Evolutionary conservation across 2,888 invertebrate species (phyloP).

Genomic region (Sympetrum striolatum): DNA sequence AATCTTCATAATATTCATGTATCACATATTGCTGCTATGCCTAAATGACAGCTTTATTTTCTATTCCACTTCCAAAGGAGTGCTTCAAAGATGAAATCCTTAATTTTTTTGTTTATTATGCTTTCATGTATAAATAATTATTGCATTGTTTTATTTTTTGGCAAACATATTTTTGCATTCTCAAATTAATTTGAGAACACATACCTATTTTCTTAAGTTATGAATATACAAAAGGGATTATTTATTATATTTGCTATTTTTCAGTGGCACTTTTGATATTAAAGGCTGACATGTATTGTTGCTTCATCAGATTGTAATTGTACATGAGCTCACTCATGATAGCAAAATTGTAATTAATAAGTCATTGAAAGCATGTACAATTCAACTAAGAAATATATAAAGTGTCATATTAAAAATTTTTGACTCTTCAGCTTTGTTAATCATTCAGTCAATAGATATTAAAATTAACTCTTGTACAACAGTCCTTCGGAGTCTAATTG

Average conservation of each 20-base stretch:
- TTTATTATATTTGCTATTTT: slow-evolving; percentile 32
- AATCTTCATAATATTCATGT: slow-evolving; percentile 38
- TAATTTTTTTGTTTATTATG: slow-evolving; percentile 11
- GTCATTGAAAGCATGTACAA: slow-evolving; percentile 38
- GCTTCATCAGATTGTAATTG: slow-evolving; percentile 36
- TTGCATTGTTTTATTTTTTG: slow-evolving; percentile 1
- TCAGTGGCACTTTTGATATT: slow-evolving; percentile 33
- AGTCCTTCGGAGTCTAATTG: slow-evolving; percentile 34
- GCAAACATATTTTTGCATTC: background rate
- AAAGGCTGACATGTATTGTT: slow-evolving; percentile 35
- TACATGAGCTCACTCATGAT: slow-evolving; percentile 37
- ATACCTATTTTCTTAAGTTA: background rate
- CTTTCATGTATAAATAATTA: background rate
- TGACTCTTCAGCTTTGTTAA: slow-evolving; percentile 42
- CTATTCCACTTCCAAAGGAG: background rate
- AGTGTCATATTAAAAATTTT: slow-evolving; percentile 36
- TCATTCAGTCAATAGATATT: slow-evolving; percentile 32
- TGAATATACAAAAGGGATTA: slow-evolving; percentile 9
- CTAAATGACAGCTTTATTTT: slow-evolving; percentile 24
- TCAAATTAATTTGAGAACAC: slow-evolving; percentile 10
- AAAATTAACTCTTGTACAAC: slow-evolving; percentile 36
- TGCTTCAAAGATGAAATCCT: slow-evolving; percentile 13
- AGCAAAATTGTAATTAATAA: slow-evolving; percentile 32
- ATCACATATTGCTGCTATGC: slow-evolving; percentile 38
- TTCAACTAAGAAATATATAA: slow-evolving; percentile 38